phyloP scores from a whole-genome alignment of 2,113 vertebrate species.

The Ceyx margarethae region DNA sequence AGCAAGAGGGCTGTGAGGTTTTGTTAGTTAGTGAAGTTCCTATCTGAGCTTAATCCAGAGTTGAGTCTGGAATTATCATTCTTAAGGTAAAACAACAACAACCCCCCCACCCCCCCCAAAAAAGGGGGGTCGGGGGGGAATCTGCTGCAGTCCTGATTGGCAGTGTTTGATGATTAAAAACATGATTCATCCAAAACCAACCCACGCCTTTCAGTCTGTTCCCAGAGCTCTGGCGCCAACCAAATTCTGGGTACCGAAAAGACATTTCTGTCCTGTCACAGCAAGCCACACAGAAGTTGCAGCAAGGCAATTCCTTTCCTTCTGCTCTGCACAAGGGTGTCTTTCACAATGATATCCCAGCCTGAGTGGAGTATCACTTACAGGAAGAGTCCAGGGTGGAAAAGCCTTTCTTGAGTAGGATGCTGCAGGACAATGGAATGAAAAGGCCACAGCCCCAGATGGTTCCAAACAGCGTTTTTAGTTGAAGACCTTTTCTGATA shows the following conservation, averaged over 20 bases:
- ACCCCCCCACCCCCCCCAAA: background rate
- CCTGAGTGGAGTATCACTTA: background rate
- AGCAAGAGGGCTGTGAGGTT: background rate
- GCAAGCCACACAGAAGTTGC: slow-evolving; percentile 40
- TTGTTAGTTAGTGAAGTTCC: background rate
- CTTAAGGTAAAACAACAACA: background rate
- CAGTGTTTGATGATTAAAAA: slow-evolving; percentile 68
- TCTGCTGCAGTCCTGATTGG: slow-evolving; percentile 46
- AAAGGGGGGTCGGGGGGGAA: background rate
- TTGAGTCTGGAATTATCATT: background rate
- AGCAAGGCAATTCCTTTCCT: slow-evolving; percentile 2
- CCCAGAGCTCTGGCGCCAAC: slow-evolving; percentile 67
- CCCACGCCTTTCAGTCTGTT: slow-evolving; percentile 68
- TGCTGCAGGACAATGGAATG: background rate
- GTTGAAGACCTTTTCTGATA: slow-evolving; percentile 35
- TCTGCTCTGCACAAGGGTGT: background rate
- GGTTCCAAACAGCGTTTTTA: background rate
- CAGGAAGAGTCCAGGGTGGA: background rate
- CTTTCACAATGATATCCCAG: background rate
- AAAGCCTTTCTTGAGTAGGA: background rate
- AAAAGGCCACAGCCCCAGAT: background rate
- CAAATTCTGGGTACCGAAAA: slow-evolving; percentile 65
- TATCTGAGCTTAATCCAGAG: background rate
- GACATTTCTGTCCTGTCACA: slow-evolving; percentile 65
- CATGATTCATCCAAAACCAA: slow-evolving; percentile 63